phyloP scores from a whole-genome alignment of 2,113 vertebrate genomes.

The Phalacrocorax aristotelis region DNA sequence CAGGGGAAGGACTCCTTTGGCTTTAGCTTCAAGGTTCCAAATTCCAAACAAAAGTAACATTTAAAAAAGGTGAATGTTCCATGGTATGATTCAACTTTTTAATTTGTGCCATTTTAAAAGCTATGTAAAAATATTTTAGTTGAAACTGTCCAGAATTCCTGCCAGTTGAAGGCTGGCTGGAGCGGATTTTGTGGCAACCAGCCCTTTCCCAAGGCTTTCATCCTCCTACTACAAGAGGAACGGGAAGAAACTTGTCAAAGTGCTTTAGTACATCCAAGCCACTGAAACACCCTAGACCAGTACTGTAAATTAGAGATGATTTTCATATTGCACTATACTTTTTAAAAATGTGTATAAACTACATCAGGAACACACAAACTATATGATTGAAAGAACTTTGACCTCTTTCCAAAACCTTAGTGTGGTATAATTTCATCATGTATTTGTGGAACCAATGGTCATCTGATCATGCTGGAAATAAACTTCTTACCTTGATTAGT shows the following conservation, averaged over 20 bases:
- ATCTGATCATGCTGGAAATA: neutral
- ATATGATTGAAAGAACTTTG: neutral
- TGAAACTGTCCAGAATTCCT: slow-evolving; percentile 40
- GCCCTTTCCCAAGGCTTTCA: slow-evolving; percentile 37
- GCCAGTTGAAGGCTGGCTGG: slow-evolving; percentile 28
- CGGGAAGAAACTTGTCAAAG: slow-evolving; percentile 1
- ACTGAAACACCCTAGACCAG: neutral
- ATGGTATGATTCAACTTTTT: slow-evolving; percentile 37
- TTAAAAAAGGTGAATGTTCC: slow-evolving; percentile 56
- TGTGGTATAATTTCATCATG: neutral
- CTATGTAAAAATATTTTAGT: slow-evolving; percentile 45
- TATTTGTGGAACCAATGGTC: neutral
- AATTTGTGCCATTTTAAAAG: slow-evolving; percentile 48
- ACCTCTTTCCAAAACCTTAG: neutral
- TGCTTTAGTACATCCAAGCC: neutral
- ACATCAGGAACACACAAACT: neutral
- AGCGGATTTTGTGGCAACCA: slow-evolving; percentile 10
- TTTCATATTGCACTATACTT: neutral
- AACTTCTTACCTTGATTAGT: neutral
- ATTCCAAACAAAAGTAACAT: slow-evolving; percentile 58
- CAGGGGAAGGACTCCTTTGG: neutral
- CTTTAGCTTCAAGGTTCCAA: slow-evolving; percentile 37
- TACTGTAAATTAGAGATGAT: neutral
- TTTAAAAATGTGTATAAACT: neutral
- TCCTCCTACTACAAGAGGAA: neutral